phyloP scores from a whole-genome alignment of 2,888 invertebrate species.

The Sinelater perroti region DNA sequence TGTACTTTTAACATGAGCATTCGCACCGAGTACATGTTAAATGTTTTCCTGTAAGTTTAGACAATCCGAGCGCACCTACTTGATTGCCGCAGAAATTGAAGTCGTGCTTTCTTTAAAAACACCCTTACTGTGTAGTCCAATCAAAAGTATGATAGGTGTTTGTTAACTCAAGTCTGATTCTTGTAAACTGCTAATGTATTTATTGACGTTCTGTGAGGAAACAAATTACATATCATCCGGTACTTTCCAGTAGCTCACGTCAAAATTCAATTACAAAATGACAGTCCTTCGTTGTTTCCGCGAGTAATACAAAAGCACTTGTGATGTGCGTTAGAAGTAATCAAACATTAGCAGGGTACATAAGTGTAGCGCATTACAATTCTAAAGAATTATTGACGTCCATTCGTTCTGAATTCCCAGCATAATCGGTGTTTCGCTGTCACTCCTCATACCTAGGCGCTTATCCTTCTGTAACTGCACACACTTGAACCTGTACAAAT shows the following conservation, averaged over 20 bases:
- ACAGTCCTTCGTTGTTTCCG: constrained; percentile 1
- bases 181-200: constrained; percentile 36
- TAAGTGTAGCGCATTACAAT: constrained; percentile 48
- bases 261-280: neutral
- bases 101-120: constrained; percentile 26
- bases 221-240: constrained; percentile 27
- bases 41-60: constrained; percentile 34
- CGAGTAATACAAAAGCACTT: too few species aligned
- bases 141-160: constrained; percentile 4
- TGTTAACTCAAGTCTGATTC: constrained; percentile 18
- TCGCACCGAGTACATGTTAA: constrained; percentile 30
- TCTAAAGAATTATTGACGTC: constrained; percentile 48
- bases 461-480: too few species aligned
- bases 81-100: neutral
- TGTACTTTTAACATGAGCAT: constrained; percentile 15
- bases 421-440: too few species aligned
- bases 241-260: constrained; percentile 27
- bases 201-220: constrained; percentile 22
- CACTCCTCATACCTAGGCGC: too few species aligned
- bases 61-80: constrained; percentile 31
- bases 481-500: too few species aligned
- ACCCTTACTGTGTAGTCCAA: constrained; percentile 9
- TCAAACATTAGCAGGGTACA: constrained; percentile 57
- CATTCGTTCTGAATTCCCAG: constrained; percentile 51
- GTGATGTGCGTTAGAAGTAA: constrained; percentile 28